Percentiles rank a stretch among this genome's conserved stretches.
Conservation (phyloP, 2,113 vertebrate species). For the Cygnus atratus region DNA sequence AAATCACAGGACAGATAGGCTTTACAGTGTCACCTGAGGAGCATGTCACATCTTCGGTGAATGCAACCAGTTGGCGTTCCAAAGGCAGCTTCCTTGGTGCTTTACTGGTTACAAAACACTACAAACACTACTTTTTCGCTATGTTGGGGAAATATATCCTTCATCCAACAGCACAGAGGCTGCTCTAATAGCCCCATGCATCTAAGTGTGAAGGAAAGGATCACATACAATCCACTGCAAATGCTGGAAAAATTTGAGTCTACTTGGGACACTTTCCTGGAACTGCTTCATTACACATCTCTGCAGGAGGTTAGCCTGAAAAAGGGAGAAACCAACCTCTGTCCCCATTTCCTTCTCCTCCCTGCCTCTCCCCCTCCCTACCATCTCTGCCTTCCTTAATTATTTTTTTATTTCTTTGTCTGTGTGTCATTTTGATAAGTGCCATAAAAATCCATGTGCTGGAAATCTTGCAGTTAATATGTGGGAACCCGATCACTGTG, state of each 20-base stretch:
- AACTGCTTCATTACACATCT: not conserved
- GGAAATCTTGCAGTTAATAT: not conserved
- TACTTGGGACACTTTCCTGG: not conserved
- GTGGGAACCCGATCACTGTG: not conserved
- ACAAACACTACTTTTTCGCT: not conserved
- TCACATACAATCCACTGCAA: not conserved
- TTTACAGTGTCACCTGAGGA: not conserved
- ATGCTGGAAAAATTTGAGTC: not conserved
- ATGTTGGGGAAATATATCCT: not conserved
- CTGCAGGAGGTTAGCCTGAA: not conserved
- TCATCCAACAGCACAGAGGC: not conserved
- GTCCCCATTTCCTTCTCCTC: not conserved
- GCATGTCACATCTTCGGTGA: not conserved
- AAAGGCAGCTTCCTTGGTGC: not conserved
- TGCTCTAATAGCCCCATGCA: slow-evolving; percentile 2
- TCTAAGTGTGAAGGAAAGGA: slow-evolving; percentile 38
- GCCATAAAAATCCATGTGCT: not conserved
- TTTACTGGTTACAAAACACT: not conserved
- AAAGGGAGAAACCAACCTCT: not conserved
- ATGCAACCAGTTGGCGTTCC: accelerated
- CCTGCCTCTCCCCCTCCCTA: not conserved
- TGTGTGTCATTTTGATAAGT: not conserved
- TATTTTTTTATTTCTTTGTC: slow-evolving; percentile 33
- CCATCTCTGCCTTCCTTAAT: not conserved
- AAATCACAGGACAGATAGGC: not conserved